A percentile compares a stretch with the other conserved stretches of the same genome.
phyloP scores from a whole-genome alignment of 2,797 vertebrate species.

The Perodicticus potto region DNA sequence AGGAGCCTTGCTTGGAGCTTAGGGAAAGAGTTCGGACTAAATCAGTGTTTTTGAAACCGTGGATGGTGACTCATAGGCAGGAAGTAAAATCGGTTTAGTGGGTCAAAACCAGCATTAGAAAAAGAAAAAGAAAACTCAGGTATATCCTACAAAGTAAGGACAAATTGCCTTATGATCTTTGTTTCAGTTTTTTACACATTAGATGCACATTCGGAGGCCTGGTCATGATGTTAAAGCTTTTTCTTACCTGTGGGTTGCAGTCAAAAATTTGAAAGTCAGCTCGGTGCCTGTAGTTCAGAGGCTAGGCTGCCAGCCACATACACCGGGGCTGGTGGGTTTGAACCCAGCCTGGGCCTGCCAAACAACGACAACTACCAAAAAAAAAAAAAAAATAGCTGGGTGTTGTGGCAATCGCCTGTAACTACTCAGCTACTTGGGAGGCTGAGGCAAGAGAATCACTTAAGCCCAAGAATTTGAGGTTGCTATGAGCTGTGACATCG shows the following conservation, averaged over 20 bases:
- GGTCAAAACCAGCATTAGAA: slow-evolving; percentile 44
- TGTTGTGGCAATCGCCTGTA: too few species aligned
- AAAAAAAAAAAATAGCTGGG: too few species aligned
- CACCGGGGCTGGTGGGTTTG: too few species aligned
- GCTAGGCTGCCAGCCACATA: too few species aligned
- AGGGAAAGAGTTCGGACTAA: slow-evolving; percentile 27
- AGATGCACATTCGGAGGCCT: background rate
- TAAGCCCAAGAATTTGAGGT: too few species aligned
- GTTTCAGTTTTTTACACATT: background rate
- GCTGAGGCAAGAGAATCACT: too few species aligned
- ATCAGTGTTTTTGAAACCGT: slow-evolving; percentile 47
- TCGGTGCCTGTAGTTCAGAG: too few species aligned
- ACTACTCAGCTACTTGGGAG: too few species aligned
- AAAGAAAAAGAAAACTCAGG: slow-evolving; percentile 22
- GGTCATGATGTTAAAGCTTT: background rate
- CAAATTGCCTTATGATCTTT: background rate
- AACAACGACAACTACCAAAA: too few species aligned
- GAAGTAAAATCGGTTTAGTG: slow-evolving; percentile 36
- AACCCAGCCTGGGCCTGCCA: too few species aligned
- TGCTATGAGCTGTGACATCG: too few species aligned
- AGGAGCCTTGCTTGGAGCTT: slow-evolving; percentile 47
- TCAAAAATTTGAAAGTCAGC: background rate
- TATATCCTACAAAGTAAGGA: background rate
- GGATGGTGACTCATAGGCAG: slow-evolving; percentile 13
- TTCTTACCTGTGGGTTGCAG: background rate